Conservation (phyloP, 2,888 invertebrate genomes). For the Trisateles emortualis region DNA sequence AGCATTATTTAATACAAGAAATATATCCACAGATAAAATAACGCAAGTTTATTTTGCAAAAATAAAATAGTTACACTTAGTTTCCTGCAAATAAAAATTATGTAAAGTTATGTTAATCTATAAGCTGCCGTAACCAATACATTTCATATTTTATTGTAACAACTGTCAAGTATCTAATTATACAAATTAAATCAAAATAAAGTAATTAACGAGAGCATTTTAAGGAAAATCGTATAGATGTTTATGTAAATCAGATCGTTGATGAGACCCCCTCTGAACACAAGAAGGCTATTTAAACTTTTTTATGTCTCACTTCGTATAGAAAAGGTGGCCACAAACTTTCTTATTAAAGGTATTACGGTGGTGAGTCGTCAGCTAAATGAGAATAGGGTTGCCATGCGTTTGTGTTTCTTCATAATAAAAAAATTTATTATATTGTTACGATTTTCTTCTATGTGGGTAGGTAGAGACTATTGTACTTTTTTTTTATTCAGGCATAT, state of each 20-base stretch:
- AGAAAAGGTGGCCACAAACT: slow-evolving; percentile 66
- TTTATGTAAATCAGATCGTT: slow-evolving; percentile 40
- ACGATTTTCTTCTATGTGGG: background rate
- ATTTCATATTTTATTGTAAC: too few species aligned
- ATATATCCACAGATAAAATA: too few species aligned
- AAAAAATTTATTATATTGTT: background rate
- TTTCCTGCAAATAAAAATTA: too few species aligned
- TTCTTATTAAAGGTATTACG: slow-evolving; percentile 75
- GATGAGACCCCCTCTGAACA: slow-evolving; percentile 50
- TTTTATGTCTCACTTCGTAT: slow-evolving; percentile 52
- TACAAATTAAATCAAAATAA: background rate
- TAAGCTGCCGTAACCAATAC: too few species aligned
- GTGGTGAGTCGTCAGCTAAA: slow-evolving; percentile 58
- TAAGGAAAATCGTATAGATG: slow-evolving; percentile 28
- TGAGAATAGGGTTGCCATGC: slow-evolving; percentile 36
- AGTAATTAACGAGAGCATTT: slow-evolving; percentile 23
- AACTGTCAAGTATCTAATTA: too few species aligned
- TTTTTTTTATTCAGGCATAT: too few species aligned
- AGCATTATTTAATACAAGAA: too few species aligned
- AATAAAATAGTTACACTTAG: too few species aligned
- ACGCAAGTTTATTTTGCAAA: too few species aligned
- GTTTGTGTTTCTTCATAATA: background rate
- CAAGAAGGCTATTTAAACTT: slow-evolving; percentile 61
- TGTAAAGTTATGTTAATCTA: too few species aligned
- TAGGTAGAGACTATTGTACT: too few species aligned